Evolutionary conservation across 2,113 vertebrate species (phyloP), one percentile per base, ranked within the genome.

Genomic region (Arothron firmamentum): DNA sequence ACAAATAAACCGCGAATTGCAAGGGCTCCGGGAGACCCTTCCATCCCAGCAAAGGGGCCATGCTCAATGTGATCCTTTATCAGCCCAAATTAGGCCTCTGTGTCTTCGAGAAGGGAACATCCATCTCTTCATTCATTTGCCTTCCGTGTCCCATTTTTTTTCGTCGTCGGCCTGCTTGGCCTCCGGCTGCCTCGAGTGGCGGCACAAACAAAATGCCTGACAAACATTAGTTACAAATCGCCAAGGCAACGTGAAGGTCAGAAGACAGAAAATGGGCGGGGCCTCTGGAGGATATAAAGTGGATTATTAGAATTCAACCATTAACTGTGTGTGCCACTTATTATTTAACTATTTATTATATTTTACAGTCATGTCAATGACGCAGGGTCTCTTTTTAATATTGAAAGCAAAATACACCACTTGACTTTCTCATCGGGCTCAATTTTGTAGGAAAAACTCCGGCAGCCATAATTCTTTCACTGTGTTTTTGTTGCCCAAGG

Each of bases 41-140:
- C 42, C 18, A 62, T 77, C 69, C 34, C 77, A 63, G 78, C n/a
- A 13, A 70, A 12, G 77, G 81, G 83, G 81, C 75, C 78, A 81
- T 64, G 81, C 82, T 79, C 81, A 67, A 85, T 74, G 67, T 68
- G 77, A n/a, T 84, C 82, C 72, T 86, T 85, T 86, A 87, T 87
- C 79, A 86, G 70, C 76, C 75, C 72, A 84, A 86, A 89, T 89
- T 87, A 87, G 84, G 74, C 70, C 55, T 78, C 60, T 67, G 79
- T 82, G 81, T 83, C 75, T 74, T 50, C 54, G 45, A 62, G 79
- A 85, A 75, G 65, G 65, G 75, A 83, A 79, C 82, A 86, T 84
- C 78, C 75, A 80, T 86, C 78, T 86, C 70, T 78, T 74, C 75
- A 80, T 82, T 81, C 80, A 72, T 85, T 86, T 82, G 85, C 80